Evolutionary conservation across 2,888 invertebrate species (phyloP).

Genomic region (Lymantria dispar): DNA sequence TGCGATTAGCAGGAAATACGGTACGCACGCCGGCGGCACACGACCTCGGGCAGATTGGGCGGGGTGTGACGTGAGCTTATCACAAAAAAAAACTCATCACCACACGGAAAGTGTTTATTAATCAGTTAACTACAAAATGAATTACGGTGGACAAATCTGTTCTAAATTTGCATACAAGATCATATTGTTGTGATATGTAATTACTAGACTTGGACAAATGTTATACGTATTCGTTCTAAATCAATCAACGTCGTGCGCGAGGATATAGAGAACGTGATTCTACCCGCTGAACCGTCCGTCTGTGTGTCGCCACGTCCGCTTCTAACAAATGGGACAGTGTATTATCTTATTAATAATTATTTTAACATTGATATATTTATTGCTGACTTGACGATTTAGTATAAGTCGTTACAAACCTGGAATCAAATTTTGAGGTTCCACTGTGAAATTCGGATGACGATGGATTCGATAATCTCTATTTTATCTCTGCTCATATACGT

Average conservation of each 20-base stretch:
- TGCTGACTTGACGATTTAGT: too few species aligned
- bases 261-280: not conserved
- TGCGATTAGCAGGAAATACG: too few species aligned
- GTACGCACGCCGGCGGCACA: too few species aligned
- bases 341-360: not conserved
- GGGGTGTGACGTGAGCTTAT: too few species aligned
- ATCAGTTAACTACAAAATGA: slow-evolving; percentile 2
- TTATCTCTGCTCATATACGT: too few species aligned
- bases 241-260: slow-evolving; percentile 36
- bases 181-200: slow-evolving; percentile 31
- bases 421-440: too few species aligned
- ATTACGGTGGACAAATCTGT: slow-evolving; percentile 3
- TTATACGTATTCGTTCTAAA: slow-evolving; percentile 30
- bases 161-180: slow-evolving; percentile 14
- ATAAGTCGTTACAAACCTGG: too few species aligned
- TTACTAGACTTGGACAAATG: slow-evolving; percentile 44
- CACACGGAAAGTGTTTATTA: too few species aligned
- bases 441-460: too few species aligned
- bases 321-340: not conserved
- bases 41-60: too few species aligned
- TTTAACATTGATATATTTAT: not conserved
- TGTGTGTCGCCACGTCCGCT: slow-evolving; percentile 14
- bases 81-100: too few species aligned
- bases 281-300: slow-evolving; percentile 7
- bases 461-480: too few species aligned